These are phyloP conservation scores for Thunnus albacares DNA, from an alignment of 2,797 vertebrate species.

Conservation along the genomic window DNA sequence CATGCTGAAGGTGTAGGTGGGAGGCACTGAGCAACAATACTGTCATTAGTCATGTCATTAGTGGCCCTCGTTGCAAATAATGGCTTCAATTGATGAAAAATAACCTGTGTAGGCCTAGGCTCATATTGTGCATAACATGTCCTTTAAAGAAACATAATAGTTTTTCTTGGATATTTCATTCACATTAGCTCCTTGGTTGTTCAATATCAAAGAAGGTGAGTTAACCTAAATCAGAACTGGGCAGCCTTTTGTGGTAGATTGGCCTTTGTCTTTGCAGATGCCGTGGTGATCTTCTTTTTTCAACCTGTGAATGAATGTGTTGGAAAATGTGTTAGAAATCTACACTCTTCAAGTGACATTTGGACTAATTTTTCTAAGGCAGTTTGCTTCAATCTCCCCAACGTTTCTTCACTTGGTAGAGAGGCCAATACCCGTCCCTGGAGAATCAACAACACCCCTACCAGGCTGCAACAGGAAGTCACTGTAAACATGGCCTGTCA, in stretches of 20 bases:
- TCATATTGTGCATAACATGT: not conserved
- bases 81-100: slow-evolving; percentile 3
- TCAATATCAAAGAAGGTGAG: not conserved
- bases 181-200: not conserved
- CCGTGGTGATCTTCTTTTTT: not conserved
- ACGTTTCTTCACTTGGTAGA: not conserved
- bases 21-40: no score
- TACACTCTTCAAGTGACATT: not conserved
- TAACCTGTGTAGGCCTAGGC: not conserved
- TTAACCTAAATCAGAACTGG: not conserved
- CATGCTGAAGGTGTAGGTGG: not conserved
- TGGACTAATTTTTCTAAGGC: not conserved
- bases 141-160: slow-evolving; percentile 6
- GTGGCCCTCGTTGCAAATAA: slow-evolving; percentile 9
- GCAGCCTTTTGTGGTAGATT: not conserved
- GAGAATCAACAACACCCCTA: slow-evolving; percentile 14
- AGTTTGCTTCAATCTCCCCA: not conserved
- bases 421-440: not conserved
- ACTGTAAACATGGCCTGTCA: slow-evolving; percentile 14
- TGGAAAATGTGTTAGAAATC: not conserved
- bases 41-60: not conserved
- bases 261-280: not conserved
- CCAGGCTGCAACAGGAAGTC: not conserved
- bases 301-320: not conserved
- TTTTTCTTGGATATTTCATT: not conserved